Percentiles rank a stretch among this genome's conserved stretches.
Evolutionary conservation across 1,140 invertebrate species (phyloP).

Genomic region (Anastrepha ludens): DNA sequence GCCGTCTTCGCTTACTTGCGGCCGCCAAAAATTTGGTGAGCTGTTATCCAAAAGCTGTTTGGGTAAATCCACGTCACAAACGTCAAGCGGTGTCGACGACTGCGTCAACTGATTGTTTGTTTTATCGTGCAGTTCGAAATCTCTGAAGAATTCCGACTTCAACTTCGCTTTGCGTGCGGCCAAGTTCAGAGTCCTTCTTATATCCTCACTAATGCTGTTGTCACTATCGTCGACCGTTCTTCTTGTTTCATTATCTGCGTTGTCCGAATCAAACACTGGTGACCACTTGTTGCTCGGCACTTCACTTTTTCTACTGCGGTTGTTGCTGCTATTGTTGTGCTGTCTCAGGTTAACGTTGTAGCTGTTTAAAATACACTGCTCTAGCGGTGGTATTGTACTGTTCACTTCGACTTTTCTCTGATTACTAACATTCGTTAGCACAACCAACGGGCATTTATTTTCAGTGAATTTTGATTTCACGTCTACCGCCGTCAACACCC

Average conservation of each 20-base stretch:
- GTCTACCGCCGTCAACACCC: constrained; percentile 18
- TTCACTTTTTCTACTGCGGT: background rate
- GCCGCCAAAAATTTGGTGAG: background rate
- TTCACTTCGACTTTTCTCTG: constrained; percentile 68
- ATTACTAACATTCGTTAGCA: constrained; percentile 70
- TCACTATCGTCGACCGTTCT: constrained; percentile 1
- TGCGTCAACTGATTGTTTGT: background rate
- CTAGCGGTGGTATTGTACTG: constrained; percentile 59
- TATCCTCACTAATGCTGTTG: constrained; percentile 20
- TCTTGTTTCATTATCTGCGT: constrained; percentile 8
- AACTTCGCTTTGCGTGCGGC: constrained; percentile 56
- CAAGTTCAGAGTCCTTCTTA: constrained; percentile 5
- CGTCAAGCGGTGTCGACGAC: background rate
- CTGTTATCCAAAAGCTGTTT: background rate
- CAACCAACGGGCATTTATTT: constrained; percentile 70
- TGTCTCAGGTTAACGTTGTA: constrained; percentile 33
- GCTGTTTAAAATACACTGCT: constrained; percentile 30
- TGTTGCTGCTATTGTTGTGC: background rate
- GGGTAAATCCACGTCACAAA: background rate
- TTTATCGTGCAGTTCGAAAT: constrained; percentile 33
- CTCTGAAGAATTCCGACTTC: constrained; percentile 56
- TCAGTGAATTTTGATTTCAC: constrained; percentile 63
- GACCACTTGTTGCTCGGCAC: constrained; percentile 18
- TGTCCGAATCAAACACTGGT: background rate
- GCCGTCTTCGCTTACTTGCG: background rate